These are phyloP conservation scores for Oncorhynchus masou DNA, from an alignment of 2,113 vertebrate species.

Conservation along the genomic window DNA sequence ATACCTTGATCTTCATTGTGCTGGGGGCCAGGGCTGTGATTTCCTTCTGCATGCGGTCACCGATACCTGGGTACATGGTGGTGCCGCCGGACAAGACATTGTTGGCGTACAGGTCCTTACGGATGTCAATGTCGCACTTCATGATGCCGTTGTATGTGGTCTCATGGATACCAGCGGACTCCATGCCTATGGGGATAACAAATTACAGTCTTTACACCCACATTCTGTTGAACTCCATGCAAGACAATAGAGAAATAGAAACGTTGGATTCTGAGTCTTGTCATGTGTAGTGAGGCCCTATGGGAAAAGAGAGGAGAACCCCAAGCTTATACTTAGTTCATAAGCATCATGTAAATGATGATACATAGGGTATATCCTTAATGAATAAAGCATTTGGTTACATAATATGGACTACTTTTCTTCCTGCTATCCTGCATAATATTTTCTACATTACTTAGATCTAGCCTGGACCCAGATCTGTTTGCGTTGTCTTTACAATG, in stretches of 20 bases:
- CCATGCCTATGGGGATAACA: conserved; percentile 43
- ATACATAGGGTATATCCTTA: background rate
- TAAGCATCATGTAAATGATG: no score
- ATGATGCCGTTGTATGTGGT: conserved; percentile 62
- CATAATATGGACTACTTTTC: no score
- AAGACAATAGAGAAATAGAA: no score
- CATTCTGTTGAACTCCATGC: no score
- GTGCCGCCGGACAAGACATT: conserved; percentile 54
- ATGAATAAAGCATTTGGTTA: background rate
- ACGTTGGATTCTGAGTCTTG: no score
- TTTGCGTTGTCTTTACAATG: no score
- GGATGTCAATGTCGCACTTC: conserved; percentile 64
- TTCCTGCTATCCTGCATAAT: background rate
- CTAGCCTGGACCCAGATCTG: no score
- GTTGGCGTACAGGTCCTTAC: conserved; percentile 62
- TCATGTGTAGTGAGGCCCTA: no score
- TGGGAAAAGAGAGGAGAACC: no score
- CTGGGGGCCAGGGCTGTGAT: conserved; percentile 58
- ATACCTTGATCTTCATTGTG: conserved; percentile 64
- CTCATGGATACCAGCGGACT: conserved; percentile 57
- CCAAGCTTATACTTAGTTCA: no score
- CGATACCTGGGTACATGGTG: conserved; percentile 53
- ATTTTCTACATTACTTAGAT: background rate
- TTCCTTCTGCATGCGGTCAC: conserved; percentile 64
- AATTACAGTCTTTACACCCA: background rate